Evolutionary conservation across 2,888 invertebrate genomes (phyloP), one percentile per base, ranked within the genome.

Genomic region (Anarsia innoxiella): DNA sequence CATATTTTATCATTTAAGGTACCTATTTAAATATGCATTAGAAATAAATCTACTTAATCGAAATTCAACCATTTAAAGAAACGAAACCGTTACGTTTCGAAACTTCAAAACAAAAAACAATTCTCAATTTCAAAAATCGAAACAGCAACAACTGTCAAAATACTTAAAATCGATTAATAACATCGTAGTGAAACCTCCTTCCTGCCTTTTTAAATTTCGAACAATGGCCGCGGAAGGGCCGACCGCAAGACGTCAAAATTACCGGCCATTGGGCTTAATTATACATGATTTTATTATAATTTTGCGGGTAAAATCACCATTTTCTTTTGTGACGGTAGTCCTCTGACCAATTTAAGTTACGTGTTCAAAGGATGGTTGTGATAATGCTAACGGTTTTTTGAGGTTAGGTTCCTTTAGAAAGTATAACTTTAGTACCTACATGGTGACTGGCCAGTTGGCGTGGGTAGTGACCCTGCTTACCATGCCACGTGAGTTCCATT

Each of bases 91-190:
- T 62, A 54, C 45, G 34, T 30, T 38, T 35, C 31, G 48, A 47
- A 56, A 52, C 46, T 40, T 48, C 45, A 59, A 62, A 68, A n/a
- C n/a, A n/a, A n/a, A n/a, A n/a, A n/a, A n/a, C n/a, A n/a, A n/a
- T n/a, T n/a, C n/a, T n/a, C n/a, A n/a, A n/a, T n/a, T n/a, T n/a
- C n/a, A n/a, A n/a, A 69, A 68, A 65, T 64, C 59, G 54, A 60
- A 62, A 82, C 82, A 82, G 62, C 82, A 82, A n/a, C n/a, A n/a
- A 71, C 78, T 78, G 80, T 79, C 80, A 76, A 75, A 49, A 74
- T 74, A 62, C 68, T 70, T 50, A 49, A 71, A 83, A 82, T 83
- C 77, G 83, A 83, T 83, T 83, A 72, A 51, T 60, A 68, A 15
- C 14, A 10, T 33, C 4, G 15, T 14, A 13, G 8, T 26, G 6